phyloP scores from a whole-genome alignment of 2,797 vertebrate genomes.

The Chelmon rostratus region DNA sequence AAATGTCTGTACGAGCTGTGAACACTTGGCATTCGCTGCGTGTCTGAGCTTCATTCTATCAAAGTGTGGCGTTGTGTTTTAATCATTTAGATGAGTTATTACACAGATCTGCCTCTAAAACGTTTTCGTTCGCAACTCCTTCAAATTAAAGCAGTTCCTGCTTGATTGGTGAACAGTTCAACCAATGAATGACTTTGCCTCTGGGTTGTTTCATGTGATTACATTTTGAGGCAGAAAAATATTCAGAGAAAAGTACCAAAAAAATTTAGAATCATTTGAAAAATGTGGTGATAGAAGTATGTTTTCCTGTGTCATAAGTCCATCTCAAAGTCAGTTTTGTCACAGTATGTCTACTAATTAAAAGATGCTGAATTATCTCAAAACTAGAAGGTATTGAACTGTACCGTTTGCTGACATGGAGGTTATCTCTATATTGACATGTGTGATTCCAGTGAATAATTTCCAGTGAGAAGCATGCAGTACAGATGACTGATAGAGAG shows the following conservation, averaged over 20 bases:
- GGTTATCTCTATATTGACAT: no score
- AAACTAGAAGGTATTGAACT: background rate
- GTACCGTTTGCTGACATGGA: no score
- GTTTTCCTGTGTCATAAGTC: background rate
- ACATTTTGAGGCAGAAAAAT: background rate
- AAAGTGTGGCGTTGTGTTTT: conserved; percentile 30
- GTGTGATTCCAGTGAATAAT: no score
- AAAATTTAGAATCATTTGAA: background rate
- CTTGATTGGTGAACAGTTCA: conserved; percentile 25
- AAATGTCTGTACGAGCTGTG: background rate
- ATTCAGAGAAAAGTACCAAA: background rate
- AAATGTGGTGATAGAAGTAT: background rate
- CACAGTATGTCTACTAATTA: background rate
- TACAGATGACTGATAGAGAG: no score
- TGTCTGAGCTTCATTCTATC: conserved; percentile 17
- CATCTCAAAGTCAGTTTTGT: background rate
- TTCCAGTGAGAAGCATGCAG: no score
- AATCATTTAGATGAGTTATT: conserved; percentile 24
- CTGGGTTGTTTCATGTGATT: conserved; percentile 13
- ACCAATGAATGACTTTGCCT: conserved; percentile 13
- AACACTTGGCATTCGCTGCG: conserved; percentile 18
- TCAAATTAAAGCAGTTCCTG: conserved; percentile 34
- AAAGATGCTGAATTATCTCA: background rate
- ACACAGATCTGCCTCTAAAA: conserved; percentile 19
- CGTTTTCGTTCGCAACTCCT: conserved; percentile 24